Percentiles rank a stretch among this genome's conserved stretches.
These are phyloP conservation scores for Coelogynopora nodosa DNA, from an alignment of 2,888 invertebrate genomes.

Conservation along the genomic window DNA sequence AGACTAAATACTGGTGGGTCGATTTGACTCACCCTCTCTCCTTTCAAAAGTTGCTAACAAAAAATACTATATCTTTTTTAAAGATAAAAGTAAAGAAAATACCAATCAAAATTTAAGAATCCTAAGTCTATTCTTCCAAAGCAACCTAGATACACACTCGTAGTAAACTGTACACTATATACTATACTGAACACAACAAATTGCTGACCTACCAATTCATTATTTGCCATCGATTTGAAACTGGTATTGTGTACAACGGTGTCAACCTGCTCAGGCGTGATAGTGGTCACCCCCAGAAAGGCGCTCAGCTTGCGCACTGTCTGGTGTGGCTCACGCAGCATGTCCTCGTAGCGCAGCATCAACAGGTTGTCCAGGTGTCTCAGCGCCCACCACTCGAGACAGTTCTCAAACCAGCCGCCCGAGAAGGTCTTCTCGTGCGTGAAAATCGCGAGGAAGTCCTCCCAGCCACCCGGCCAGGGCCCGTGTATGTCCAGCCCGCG, in stretches of 20 bases:
- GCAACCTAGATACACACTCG: neutral
- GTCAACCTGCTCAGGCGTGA: neutral
- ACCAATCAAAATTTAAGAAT: too few species aligned
- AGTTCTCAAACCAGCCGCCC: neutral
- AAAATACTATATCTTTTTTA: too few species aligned
- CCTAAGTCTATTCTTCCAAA: neutral
- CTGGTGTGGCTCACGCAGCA: neutral
- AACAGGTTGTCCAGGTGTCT: neutral
- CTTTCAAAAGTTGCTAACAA: too few species aligned
- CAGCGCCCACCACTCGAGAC: neutral
- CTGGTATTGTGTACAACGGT: neutral
- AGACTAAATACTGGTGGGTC: too few species aligned
- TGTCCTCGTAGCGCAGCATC: neutral
- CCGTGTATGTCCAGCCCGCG: neutral
- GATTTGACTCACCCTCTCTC: too few species aligned
- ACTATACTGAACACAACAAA: neutral
- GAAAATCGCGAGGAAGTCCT: neutral
- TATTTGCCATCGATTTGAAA: neutral
- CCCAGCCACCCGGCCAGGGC: neutral
- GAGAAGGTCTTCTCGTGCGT: neutral
- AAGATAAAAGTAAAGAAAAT: too few species aligned
- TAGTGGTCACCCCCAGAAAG: neutral
- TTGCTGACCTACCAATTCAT: neutral
- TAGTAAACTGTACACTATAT: too few species aligned
- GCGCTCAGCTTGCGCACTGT: neutral